Evolutionary conservation across 2,797 vertebrate genomes (phyloP).

Genomic region (Macropus fuliginosus): DNA sequence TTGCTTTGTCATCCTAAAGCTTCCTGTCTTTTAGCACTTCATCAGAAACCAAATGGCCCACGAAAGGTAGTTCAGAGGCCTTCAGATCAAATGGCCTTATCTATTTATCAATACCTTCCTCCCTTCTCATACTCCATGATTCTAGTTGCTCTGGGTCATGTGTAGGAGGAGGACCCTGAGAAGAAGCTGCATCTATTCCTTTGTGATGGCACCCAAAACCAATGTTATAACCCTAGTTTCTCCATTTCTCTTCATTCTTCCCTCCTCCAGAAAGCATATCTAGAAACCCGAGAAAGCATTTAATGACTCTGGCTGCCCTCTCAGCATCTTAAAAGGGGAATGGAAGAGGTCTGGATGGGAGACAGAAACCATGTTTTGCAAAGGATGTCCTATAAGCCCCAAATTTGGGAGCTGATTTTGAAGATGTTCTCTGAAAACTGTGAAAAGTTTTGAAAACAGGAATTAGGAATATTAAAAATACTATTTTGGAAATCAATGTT

Average conservation of each 20-base stretch:
- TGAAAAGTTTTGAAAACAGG: not conserved
- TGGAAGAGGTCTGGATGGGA: slow-evolving; percentile 12
- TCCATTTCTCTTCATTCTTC: slow-evolving; percentile 26
- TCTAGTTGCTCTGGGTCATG: not conserved
- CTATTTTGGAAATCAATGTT: slow-evolving; percentile 52
- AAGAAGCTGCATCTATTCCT: not conserved
- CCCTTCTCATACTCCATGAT: not conserved
- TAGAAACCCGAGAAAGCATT: slow-evolving; percentile 48
- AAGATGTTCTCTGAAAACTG: slow-evolving; percentile 55
- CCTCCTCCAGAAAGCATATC: slow-evolving; percentile 34
- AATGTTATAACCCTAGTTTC: slow-evolving; percentile 24
- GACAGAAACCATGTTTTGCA: slow-evolving; percentile 54
- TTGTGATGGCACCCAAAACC: not conserved
- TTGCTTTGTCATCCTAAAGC: not conserved
- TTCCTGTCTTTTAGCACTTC: not conserved
- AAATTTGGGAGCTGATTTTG: slow-evolving; percentile 31
- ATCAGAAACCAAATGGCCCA: not conserved
- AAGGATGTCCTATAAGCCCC: slow-evolving; percentile 19
- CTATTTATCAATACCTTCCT: not conserved
- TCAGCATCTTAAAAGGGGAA: slow-evolving; percentile 58
- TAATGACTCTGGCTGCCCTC: slow-evolving; percentile 50
- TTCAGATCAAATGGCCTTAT: not conserved
- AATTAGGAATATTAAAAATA: slow-evolving; percentile 56
- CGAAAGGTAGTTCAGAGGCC: not conserved
- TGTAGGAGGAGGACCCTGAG: not conserved